Evolutionary conservation across 2,113 vertebrate species (phyloP).

Genomic region (Platichthys flesus): DNA sequence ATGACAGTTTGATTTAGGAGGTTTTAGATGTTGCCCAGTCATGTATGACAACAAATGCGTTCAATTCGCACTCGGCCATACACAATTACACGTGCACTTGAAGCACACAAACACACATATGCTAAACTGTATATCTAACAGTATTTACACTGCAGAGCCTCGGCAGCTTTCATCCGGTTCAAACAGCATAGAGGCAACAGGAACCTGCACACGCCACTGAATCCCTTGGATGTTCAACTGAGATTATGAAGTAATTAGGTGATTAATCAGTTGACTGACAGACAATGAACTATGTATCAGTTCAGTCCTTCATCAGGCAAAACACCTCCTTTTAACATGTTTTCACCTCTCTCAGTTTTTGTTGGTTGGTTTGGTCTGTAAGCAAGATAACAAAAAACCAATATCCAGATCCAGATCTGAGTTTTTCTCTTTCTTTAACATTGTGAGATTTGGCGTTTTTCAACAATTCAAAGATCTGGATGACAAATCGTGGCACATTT

Average conservation of each 20-base stretch:
- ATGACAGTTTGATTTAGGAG: constrained; percentile 29
- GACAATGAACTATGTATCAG: background rate
- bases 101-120: background rate
- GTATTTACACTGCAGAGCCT: background rate
- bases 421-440: too few species aligned
- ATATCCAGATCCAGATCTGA: too few species aligned
- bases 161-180: background rate
- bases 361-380: too few species aligned
- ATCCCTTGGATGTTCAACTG: background rate
- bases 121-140: background rate
- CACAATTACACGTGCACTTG: constrained; percentile 5
- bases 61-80: constrained; percentile 20
- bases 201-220: background rate
- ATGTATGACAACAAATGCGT: constrained; percentile 19
- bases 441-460: too few species aligned
- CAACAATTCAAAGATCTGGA: too few species aligned
- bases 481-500: too few species aligned
- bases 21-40: constrained; percentile 29
- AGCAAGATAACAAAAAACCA: too few species aligned
- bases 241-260: background rate
- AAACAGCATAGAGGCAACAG: background rate
- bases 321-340: too few species aligned
- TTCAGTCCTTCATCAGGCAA: background rate
- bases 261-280: background rate
- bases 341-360: too few species aligned